Percentiles rank a stretch among this genome's conserved stretches.
Conservation (phyloP, 2,797 vertebrate genomes). For the Melanotaenia pygmaea region DNA sequence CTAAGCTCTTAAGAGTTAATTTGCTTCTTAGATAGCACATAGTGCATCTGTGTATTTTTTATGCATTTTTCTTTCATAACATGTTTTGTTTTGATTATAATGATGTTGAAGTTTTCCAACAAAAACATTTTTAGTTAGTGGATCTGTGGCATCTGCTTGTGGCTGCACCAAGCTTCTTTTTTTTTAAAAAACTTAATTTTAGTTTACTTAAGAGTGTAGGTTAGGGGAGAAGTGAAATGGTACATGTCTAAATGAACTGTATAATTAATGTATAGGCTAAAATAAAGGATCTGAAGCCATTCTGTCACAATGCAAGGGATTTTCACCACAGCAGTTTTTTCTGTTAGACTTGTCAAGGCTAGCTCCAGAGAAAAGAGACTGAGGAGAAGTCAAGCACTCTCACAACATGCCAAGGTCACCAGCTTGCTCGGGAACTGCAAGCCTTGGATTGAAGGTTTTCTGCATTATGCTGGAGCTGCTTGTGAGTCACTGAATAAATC, state of each 20-base stretch:
- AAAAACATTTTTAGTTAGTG: constrained; percentile 14
- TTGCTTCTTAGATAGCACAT: constrained; percentile 10
- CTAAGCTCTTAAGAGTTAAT: background rate
- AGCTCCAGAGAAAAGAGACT: constrained; percentile 40
- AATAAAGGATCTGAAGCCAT: constrained; percentile 53
- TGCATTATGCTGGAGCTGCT: constrained; percentile 41
- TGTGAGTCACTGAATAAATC: constrained; percentile 55
- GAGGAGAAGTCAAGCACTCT: constrained; percentile 54
- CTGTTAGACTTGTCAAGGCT: constrained; percentile 39
- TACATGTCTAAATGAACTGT: constrained; percentile 17
- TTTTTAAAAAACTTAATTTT: background rate
- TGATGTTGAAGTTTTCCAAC: background rate
- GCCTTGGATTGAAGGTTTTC: constrained; percentile 50
- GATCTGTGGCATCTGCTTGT: background rate
- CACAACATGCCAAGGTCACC: constrained; percentile 60
- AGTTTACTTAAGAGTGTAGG: constrained; percentile 1
- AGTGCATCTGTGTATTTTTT: background rate
- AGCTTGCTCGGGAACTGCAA: constrained; percentile 29
- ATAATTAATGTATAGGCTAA: constrained; percentile 44
- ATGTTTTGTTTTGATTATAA: constrained; percentile 3
- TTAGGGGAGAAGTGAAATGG: constrained; percentile 7
- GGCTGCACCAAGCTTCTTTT: constrained; percentile 13
- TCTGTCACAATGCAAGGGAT: constrained; percentile 44
- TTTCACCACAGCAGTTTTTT: constrained; percentile 26
- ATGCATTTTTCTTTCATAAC: background rate